Conservation (phyloP, 2,113 vertebrate genomes). For the Melanostigma gelatinosum region DNA sequence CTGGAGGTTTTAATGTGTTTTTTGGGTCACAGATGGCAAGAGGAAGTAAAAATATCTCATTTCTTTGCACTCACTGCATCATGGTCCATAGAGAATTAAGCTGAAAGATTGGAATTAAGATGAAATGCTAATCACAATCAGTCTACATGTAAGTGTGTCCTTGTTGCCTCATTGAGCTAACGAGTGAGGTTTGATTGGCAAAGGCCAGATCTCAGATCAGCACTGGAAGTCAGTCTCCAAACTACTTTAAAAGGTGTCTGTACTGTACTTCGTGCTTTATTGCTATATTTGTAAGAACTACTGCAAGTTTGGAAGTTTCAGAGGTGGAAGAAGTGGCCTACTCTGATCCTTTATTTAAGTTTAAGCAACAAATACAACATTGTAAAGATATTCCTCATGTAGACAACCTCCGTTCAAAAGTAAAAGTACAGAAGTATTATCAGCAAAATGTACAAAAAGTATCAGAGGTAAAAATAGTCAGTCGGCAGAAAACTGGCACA, state of each 20-base stretch:
- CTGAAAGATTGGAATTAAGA: constrained; percentile 51
- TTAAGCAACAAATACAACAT: background rate
- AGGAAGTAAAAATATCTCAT: constrained; percentile 61
- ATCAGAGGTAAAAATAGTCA: background rate
- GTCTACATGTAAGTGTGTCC: constrained; percentile 52
- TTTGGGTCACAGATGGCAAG: constrained; percentile 73
- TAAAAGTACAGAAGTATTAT: background rate
- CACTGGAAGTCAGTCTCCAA: constrained; percentile 33
- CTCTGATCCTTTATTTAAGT: background rate
- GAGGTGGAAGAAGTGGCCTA: background rate
- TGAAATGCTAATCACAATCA: constrained; percentile 62
- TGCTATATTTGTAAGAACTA: background rate
- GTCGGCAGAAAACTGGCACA: background rate
- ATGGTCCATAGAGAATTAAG: constrained; percentile 50
- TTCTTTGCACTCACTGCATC: constrained; percentile 48
- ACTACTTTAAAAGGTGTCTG: constrained; percentile 14
- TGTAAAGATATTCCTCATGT: background rate
- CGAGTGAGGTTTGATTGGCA: constrained; percentile 45
- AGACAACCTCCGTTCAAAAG: background rate
- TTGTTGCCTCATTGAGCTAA: constrained; percentile 56
- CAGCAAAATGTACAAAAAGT: background rate
- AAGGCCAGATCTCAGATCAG: constrained; percentile 48
- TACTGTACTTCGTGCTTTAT: constrained; percentile 1
- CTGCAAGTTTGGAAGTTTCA: background rate
- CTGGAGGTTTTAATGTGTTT: constrained; percentile 73